Evolutionary conservation across 2,113 vertebrate genomes (phyloP), one percentile per base, ranked within the genome.

Genomic region (Otus sunia): DNA sequence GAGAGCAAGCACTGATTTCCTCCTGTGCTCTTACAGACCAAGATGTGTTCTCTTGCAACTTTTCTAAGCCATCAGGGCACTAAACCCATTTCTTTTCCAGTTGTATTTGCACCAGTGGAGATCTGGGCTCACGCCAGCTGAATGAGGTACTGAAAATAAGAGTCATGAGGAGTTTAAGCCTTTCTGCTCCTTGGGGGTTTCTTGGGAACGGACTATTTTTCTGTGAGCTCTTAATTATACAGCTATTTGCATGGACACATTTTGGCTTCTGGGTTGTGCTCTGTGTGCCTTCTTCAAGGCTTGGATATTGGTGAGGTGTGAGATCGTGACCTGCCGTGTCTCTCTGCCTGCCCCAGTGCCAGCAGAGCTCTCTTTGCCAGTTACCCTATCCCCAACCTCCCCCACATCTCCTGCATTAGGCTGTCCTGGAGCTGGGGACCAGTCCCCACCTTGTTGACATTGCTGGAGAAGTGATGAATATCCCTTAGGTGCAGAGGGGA

Each of bases 301-400:
- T 22, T n/a, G 53, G 34, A 2, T 50, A 10, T 26, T 4, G 36
- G n/a, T 27, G 43, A 60, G 15, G 7, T 43, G 53, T 59, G 62
- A n/a, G 58, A 37, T 8, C 1, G 3, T n/a, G 26, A 58, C 11
- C 15, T 62, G 37, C 68, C 0, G 1, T 22, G 52, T 15, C 8
- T 75, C 66, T 27, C 12, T 0, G 0, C 14, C 36, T n/a, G 64
- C 39, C 12, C 29, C 72, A 29, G 0, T 15, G 53, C 43, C 3
- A 3, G 27, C n/a, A 41, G 73, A 78, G 58, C 5, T 60, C 27
- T 53, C 56, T 83, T n/a, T 0, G 2, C 23, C 26, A 55, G 29
- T 22, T 45, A 14, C 6, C 29, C 39, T 71, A 76, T 32, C 26
- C 56, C 17, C 26, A 32, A 26, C 1, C 12, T 30, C 12, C n/a